Evolutionary conservation across 2,113 vertebrate genomes (phyloP).

Genomic region (Geococcyx californianus): DNA sequence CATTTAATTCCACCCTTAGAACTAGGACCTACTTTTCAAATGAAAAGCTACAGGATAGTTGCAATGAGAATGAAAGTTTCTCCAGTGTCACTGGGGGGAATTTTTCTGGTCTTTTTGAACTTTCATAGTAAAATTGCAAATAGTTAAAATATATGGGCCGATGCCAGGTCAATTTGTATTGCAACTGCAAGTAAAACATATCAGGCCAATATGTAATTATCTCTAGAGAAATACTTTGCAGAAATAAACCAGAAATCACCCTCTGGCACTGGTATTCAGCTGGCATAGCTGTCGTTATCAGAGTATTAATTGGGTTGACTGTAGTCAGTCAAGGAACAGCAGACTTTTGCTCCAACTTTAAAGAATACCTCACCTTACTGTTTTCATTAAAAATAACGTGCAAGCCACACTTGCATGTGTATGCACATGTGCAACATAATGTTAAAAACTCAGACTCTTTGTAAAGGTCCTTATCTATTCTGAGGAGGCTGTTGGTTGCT

Average conservation of each 20-base stretch:
- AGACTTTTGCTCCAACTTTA: neutral
- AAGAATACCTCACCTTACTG: neutral
- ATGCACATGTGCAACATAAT: neutral
- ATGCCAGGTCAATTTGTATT: slow-evolving; percentile 17
- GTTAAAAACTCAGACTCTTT: neutral
- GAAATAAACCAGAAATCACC: slow-evolving; percentile 19
- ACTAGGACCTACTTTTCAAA: neutral
- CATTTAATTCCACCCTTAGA: neutral
- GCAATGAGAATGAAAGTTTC: neutral
- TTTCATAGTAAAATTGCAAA: neutral
- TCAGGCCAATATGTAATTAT: slow-evolving; percentile 11
- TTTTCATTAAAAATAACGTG: slow-evolving; percentile 24
- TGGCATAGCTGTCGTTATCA: neutral
- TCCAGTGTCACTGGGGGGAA: fast-evolving
- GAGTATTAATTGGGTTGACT: slow-evolving; percentile 15
- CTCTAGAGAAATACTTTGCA: slow-evolving; percentile 29
- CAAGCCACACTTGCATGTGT: neutral
- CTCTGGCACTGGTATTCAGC: slow-evolving; percentile 1
- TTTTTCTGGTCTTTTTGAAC: neutral
- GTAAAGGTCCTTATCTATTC: slow-evolving; percentile 16
- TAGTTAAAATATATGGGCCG: neutral
- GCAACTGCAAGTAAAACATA: slow-evolving; percentile 14
- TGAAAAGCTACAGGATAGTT: neutral
- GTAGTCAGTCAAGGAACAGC: slow-evolving; percentile 8
- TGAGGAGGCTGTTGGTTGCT: neutral